phyloP scores from a whole-genome alignment of 2,888 invertebrate genomes.

The Tachina lurida region DNA sequence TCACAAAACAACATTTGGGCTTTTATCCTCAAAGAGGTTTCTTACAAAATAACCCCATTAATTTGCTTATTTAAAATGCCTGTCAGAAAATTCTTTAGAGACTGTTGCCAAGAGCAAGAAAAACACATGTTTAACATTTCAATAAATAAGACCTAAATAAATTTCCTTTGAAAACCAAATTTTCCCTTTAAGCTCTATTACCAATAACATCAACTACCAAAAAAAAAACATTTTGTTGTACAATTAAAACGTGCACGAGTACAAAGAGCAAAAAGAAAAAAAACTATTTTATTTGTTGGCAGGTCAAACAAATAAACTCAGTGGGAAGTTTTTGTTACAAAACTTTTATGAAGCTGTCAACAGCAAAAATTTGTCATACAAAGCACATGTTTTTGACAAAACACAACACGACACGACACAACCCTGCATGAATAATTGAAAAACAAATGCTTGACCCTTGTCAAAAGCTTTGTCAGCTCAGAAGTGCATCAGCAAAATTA shows the following conservation, averaged over 20 bases:
- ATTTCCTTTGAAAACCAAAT: too few relatives aligned
- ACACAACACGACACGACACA: not conserved
- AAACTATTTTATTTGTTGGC: not conserved
- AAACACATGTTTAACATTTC: too few relatives aligned
- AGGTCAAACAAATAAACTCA: constrained; percentile 5
- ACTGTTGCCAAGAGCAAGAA: too few relatives aligned
- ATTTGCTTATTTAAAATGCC: too few relatives aligned
- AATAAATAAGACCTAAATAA: too few relatives aligned
- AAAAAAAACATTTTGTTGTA: not conserved
- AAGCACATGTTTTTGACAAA: not conserved
- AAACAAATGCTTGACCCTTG: constrained; percentile 42
- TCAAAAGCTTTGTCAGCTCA: constrained; percentile 24
- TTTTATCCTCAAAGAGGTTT: too few relatives aligned
- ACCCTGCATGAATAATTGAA: not conserved
- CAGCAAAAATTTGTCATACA: constrained; percentile 9
- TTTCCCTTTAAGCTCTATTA: too few relatives aligned
- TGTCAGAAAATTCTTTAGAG: too few relatives aligned
- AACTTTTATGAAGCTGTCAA: constrained; percentile 46
- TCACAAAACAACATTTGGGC: too few relatives aligned
- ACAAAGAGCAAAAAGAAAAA: not conserved
- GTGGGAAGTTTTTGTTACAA: constrained; percentile 19
- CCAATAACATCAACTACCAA: not conserved
- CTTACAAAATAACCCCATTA: too few relatives aligned
- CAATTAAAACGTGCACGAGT: not conserved
- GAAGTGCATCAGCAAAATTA: constrained; percentile 8